Evolutionary conservation across 2,113 vertebrate species (phyloP), one percentile per base, ranked within the genome.

Genomic region (Sapayoa aenigma): DNA sequence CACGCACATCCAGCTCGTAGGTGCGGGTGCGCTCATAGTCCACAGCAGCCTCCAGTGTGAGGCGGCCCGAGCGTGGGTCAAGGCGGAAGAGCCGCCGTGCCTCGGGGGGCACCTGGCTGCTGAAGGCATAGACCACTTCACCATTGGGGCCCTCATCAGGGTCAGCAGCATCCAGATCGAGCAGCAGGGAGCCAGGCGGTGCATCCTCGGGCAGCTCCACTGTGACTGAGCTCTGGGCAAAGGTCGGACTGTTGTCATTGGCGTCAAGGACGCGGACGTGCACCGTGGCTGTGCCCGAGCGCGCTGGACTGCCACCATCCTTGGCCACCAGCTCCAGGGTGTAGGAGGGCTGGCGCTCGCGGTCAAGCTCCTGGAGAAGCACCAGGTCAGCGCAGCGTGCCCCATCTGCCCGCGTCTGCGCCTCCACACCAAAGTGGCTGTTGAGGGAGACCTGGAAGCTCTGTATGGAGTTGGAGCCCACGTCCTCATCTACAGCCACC

Each of bases 301-400:
- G 98, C 3, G 97, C 91, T 0, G 99, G 99, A 71, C 97, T 98
- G 18, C 99, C 99, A 2, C 99, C 99, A 16, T 99, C 99, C 71
- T 98, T 98, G 94, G 99, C 99, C 66, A 99, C 98, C 90, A 99
- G 98, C 85, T 99, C 98, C 93, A 99, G 97, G 2, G 96, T 98
- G 97, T 98, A 99, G 55, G 98, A 94, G 11, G 99, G 98, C 97
- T 99, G 98, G 71, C 96, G 98, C 91, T 99, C 99, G 0, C 99
- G 98, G 98, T 99, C 99, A 90, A 99, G 98, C 96, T 98, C 98
- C 80, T 98, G 98, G 91, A 99, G 98, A 95, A 99, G 98, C 95
- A 99, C 99, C 96, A 99, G 97, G 96, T 99, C 99, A 0, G 99
- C 99, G 77, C 99, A 98, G 97, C 98, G 99, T 89, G 98, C 99